A percentile compares a stretch with the other conserved stretches of the same genome.
These are phyloP conservation scores for Harmothoe impar DNA, from an alignment of 2,888 invertebrate genomes.

Conservation along the genomic window DNA sequence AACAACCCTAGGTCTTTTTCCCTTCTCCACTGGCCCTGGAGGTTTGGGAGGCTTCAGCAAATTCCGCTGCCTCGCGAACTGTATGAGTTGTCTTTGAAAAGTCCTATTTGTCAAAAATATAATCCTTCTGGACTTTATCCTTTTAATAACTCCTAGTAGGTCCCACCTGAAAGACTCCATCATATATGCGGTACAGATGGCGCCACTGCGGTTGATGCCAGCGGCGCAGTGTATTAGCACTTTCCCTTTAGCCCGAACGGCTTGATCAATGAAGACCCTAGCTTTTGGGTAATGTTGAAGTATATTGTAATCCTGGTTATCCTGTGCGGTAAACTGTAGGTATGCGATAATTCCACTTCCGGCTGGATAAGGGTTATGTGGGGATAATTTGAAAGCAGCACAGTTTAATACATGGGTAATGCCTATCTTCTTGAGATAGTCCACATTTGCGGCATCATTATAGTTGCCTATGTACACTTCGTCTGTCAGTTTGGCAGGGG, in stretches of 20 bases:
- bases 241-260: background rate
- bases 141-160: background rate
- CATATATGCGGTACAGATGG: constrained; percentile 60
- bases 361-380: background rate
- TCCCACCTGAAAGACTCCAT: constrained; percentile 46
- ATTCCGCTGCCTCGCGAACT: constrained; percentile 45
- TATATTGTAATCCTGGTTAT: constrained; percentile 53
- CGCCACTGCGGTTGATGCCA: constrained; percentile 62
- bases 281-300: constrained; percentile 60
- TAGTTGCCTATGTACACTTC: constrained; percentile 49
- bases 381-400: constrained; percentile 48
- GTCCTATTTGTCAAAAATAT: constrained; percentile 39
- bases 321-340: constrained; percentile 54
- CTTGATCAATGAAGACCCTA: constrained; percentile 40
- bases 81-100: constrained; percentile 40
- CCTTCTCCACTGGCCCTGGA: background rate
- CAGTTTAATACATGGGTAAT: constrained; percentile 64
- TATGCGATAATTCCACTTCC: background rate
- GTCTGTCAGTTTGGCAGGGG: constrained; percentile 41
- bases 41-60: constrained; percentile 26
- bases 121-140: constrained; percentile 20
- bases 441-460: constrained; percentile 46
- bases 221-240: constrained; percentile 60
- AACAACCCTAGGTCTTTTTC: constrained; percentile 4
- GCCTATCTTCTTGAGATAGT: constrained; percentile 9